A percentile compares a stretch with the other conserved stretches of the same genome.
phyloP scores from a whole-genome alignment of 2,888 invertebrate species.

The Limnephilus auricula region DNA sequence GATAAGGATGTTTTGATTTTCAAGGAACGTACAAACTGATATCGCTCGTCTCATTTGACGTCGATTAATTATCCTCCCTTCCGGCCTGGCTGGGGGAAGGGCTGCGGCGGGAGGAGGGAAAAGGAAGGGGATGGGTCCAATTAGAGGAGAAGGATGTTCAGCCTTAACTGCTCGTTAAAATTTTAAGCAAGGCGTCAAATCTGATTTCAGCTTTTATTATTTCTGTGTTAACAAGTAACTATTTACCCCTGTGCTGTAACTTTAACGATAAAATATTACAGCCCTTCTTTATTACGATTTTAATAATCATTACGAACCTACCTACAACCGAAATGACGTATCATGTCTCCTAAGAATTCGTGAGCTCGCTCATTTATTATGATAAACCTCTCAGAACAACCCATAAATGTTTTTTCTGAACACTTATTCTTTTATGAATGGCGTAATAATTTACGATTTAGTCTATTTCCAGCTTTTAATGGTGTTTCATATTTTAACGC shows the following conservation, averaged over 20 bases:
- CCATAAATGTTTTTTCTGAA: conserved; percentile 1
- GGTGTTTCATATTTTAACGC: background rate
- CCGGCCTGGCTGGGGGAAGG: background rate
- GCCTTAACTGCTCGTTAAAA: conserved; percentile 39
- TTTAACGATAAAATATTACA: conserved; percentile 17
- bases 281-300: conserved; percentile 12
- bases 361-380: conserved; percentile 17
- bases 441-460: conserved; percentile 2
- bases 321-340: conserved; percentile 2
- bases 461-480: background rate
- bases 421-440: conserved; percentile 7
- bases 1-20: conserved; percentile 38
- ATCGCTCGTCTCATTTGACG: conserved; percentile 44
- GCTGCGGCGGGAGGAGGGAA: background rate
- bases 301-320: conserved; percentile 18
- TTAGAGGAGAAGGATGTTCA: conserved; percentile 26
- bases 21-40: conserved; percentile 32
- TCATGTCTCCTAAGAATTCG: background rate
- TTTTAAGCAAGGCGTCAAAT: conserved; percentile 45
- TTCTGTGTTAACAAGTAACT: conserved; percentile 32
- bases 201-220: conserved; percentile 41
- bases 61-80: conserved; percentile 39
- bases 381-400: conserved; percentile 17
- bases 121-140: background rate
- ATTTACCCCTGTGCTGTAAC: background rate